phyloP scores from a whole-genome alignment of 2,113 vertebrate genomes.

The Gymnarchus niloticus region DNA sequence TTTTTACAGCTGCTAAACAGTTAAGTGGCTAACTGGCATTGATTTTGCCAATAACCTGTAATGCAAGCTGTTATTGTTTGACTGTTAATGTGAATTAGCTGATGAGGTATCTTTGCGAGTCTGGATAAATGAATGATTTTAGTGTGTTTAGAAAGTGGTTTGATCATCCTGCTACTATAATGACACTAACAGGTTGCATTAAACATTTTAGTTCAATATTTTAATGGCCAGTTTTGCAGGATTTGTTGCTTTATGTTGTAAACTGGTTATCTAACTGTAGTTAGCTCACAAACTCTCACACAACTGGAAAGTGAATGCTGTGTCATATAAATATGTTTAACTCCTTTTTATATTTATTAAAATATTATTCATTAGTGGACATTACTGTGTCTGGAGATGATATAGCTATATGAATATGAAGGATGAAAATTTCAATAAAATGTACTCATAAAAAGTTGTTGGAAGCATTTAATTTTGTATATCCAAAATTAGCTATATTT shows the following conservation, averaged over 20 bases:
- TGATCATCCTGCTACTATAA: neutral
- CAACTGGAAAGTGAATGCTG: neutral
- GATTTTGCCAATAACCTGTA: neutral
- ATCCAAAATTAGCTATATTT: neutral
- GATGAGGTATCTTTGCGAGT: neutral
- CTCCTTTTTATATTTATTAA: conserved; percentile 6
- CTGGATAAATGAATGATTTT: neutral
- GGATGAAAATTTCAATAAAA: neutral
- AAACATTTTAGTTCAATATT: no score
- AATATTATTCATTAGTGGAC: neutral
- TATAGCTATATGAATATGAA: neutral
- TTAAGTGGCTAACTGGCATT: neutral
- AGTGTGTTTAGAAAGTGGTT: neutral
- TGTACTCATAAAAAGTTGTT: neutral
- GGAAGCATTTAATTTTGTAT: neutral
- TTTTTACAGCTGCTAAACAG: neutral
- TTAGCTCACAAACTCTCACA: neutral
- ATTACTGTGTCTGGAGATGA: neutral
- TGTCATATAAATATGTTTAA: neutral
- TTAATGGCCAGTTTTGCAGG: neutral
- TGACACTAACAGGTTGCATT: neutral
- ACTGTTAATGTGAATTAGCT: neutral
- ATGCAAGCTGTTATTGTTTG: neutral
- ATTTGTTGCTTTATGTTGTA: neutral
- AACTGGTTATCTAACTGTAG: neutral